These are phyloP conservation scores for Rotaria sp. DNA, from an alignment of 2,888 invertebrate genomes.

Conservation along the genomic window DNA sequence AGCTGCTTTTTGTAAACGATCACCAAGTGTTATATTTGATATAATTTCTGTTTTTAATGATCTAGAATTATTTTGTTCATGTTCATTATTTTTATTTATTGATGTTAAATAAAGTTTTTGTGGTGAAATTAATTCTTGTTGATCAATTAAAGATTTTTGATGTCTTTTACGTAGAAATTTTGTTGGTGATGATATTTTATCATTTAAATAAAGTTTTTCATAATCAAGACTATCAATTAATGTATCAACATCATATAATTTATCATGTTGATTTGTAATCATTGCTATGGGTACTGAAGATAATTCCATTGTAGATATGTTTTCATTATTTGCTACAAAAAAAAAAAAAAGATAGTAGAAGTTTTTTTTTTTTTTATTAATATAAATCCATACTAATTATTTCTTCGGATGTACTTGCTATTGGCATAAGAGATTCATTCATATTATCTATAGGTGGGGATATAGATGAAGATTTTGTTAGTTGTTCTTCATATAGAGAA, in stretches of 20 bases:
- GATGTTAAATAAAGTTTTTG: neutral
- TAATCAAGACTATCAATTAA: slow-evolving; percentile 12
- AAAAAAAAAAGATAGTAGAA: neutral
- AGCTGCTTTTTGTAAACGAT: neutral
- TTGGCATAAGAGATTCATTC: neutral
- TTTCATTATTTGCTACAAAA: neutral
- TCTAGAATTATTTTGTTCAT: neutral
- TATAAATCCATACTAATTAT: neutral
- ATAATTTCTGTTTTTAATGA: neutral
- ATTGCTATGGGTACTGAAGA: neutral
- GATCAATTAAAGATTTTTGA: neutral
- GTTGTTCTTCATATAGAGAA: neutral
- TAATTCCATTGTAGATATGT: neutral
- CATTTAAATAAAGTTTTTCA: neutral
- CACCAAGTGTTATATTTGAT: neutral
- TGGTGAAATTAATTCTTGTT: neutral
- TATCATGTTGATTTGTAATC: neutral
- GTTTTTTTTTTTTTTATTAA: neutral
- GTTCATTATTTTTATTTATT: neutral
- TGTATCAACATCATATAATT: slow-evolving; percentile 11
- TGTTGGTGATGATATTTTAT: neutral
- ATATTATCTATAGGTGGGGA: neutral
- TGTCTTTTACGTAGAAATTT: neutral
- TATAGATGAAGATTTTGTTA: neutral
- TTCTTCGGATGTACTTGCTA: neutral